Conservation (phyloP, 2,113 vertebrate genomes). For the Syngnathus scovelli region DNA sequence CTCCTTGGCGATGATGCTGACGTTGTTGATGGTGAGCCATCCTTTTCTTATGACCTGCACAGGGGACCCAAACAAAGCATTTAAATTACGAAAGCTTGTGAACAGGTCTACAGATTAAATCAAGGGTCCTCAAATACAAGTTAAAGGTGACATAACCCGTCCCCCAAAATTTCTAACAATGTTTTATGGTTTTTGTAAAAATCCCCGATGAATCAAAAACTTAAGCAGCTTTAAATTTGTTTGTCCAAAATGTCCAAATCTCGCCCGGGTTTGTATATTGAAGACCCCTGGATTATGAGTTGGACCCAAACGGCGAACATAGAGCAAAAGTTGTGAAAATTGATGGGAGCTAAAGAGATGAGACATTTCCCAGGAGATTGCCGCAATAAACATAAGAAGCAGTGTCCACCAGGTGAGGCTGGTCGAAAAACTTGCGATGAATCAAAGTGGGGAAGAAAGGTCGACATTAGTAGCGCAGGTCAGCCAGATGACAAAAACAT, state of each 20-base stretch:
- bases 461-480: constrained; percentile 1
- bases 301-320: not conserved
- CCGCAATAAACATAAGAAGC: not conserved
- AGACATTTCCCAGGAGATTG: constrained; percentile 7
- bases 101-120: not conserved
- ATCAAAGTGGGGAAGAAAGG: constrained; percentile 6
- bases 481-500: constrained; percentile 10
- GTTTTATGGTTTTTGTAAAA: not conserved
- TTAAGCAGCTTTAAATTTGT: not conserved
- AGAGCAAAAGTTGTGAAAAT: constrained; percentile 7
- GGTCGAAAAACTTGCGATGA: constrained; percentile 7
- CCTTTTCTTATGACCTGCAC: constrained; percentile 86
- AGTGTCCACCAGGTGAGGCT: constrained; percentile 4
- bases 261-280: not conserved
- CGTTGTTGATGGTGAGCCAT: constrained; percentile 87
- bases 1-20: constrained; percentile 80
- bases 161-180: too few species aligned
- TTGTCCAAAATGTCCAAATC: not conserved
- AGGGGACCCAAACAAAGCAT: constrained; percentile 17
- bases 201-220: not conserved
- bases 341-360: not conserved
- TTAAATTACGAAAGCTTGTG: constrained; percentile 5
- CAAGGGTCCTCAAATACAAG: not conserved
- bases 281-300: not conserved
- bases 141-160: not conserved